Evolutionary conservation across 92 coral and sea anemone species (phyloP), one percentile per base, ranked within the genome.

Genomic region (Siderastrea siderea): DNA sequence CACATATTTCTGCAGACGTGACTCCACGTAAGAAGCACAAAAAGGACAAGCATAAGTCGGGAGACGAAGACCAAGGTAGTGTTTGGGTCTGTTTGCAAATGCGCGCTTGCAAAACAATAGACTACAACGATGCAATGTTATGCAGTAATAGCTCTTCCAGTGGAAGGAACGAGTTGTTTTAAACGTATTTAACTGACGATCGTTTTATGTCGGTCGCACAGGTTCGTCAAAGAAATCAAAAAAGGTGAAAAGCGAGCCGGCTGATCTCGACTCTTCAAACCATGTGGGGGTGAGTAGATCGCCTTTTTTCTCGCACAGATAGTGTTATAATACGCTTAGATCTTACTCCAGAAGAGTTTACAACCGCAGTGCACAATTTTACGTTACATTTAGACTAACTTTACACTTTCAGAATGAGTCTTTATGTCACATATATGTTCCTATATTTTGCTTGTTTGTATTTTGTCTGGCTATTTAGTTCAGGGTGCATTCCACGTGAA

Each of bases 161-260:
- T n/a, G 51, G 71, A 50, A 49, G 26, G 60, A 48, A 19, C 6
- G 9, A 68, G 14, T 59, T 55, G 19, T 45, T 2, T 11, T 38
- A 26, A 16, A 38, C 51, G 65, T 48, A 4, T 78, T 84, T 77
- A 82, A 93, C 93, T 68, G 88, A 91, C 83, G 84, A 88, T 84
- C 89, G 74, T 82, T 79, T 90, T 84, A 86, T 86, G 85, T 90
- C 93, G 96, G 87, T 83, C 59, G 70, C 70, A 49, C 91, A 95
- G 98, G 96, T 82, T 93, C 98, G 67, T 68, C 93, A 88, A 93
- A 93, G 95, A 95, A 95, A 91, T 67, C 86, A 75, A 95, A 91
- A 91, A 95, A 93, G 87, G 52, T 81, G 71, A 83, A 90, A 90
- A 93, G 94, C 88, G 98, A 93, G 78, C 71, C 69, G 62, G 88